Evolutionary conservation across 2,888 invertebrate genomes (phyloP).

Genomic region (Himalopsyche japonica): DNA sequence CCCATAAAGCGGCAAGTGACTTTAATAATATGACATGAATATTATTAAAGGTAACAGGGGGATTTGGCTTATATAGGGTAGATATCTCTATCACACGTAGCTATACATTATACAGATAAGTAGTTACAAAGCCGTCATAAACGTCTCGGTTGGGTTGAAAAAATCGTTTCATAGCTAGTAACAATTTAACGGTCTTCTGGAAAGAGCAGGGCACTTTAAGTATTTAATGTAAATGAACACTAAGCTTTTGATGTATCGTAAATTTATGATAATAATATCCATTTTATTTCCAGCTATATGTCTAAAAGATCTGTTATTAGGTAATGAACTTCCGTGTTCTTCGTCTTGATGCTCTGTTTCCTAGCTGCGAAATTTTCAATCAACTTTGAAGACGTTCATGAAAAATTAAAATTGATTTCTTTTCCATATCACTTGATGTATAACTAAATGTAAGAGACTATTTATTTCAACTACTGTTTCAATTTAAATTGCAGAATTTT

Average conservation of each 20-base stretch:
- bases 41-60: constrained; percentile 14
- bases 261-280: not conserved
- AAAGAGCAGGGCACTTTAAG: not conserved
- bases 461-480: too few species aligned
- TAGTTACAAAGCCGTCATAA: not conserved
- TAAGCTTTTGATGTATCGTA: not conserved
- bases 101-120: not conserved
- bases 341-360: too few species aligned
- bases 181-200: not conserved
- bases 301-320: too few species aligned
- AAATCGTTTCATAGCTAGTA: not conserved
- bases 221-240: not conserved
- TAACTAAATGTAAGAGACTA: too few species aligned
- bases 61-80: not conserved
- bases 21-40: constrained; percentile 34
- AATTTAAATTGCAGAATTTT: too few species aligned
- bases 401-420: too few species aligned
- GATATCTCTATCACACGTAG: not conserved
- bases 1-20: constrained; percentile 24
- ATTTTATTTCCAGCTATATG: not conserved
- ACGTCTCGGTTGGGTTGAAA: not conserved
- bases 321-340: too few species aligned
- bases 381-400: too few species aligned
- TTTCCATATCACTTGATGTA: too few species aligned
- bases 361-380: too few species aligned